Percentiles rank a stretch among this genome's conserved stretches.
Conservation (phyloP, 2,113 vertebrate genomes). For the Oncorhynchus gorbuscha region DNA sequence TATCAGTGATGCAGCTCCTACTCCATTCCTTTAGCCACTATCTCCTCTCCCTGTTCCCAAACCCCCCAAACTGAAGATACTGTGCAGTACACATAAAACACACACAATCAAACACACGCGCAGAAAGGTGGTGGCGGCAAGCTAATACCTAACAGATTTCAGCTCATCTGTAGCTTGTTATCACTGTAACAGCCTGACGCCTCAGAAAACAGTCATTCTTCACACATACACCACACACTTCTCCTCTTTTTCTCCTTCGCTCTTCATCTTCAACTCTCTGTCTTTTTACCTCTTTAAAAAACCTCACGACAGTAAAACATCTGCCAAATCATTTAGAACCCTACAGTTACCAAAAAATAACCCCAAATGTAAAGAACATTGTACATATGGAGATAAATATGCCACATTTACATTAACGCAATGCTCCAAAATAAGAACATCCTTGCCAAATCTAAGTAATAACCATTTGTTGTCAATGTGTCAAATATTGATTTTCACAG, state of each 20-base stretch:
- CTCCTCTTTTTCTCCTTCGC: neutral
- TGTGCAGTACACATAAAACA: neutral
- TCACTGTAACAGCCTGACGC: constrained; percentile 45
- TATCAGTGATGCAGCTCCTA: neutral
- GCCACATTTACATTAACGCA: neutral
- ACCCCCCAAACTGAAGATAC: neutral
- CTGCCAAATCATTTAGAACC: neutral
- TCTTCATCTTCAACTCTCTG: constrained; percentile 1
- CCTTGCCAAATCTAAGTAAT: neutral
- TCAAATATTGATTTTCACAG: constrained; percentile 13
- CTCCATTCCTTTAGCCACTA: neutral
- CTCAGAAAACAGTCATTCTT: constrained; percentile 34
- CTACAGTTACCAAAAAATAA: neutral
- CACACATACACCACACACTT: neutral
- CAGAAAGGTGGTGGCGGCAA: too few relatives aligned
- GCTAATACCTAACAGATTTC: constrained; percentile 2
- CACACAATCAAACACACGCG: neutral
- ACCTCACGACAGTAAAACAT: neutral
- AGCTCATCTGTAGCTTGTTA: constrained; percentile 64
- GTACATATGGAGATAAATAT: neutral
- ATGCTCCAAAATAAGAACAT: neutral
- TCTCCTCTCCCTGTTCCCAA: neutral
- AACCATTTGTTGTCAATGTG: constrained; percentile 56
- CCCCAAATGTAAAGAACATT: neutral
- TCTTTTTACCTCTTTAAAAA: neutral